Percentiles rank a stretch among this genome's conserved stretches.
These are phyloP conservation scores for Emydocephalus ijimae DNA, from an alignment of 2,113 vertebrate species.

Conservation along the genomic window DNA sequence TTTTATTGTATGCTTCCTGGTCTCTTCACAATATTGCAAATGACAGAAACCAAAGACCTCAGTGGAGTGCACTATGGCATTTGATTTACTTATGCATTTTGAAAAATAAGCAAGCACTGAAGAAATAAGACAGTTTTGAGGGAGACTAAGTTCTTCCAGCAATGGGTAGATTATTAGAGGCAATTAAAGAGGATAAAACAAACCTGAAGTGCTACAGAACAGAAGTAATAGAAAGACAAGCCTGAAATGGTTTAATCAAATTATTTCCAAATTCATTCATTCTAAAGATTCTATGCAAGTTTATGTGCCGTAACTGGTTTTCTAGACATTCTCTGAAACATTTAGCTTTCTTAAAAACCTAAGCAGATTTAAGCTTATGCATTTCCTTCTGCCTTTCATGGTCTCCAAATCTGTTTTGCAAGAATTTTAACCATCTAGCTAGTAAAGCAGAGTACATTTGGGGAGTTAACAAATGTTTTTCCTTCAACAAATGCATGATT, in stretches of 20 bases:
- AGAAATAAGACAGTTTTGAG: background rate
- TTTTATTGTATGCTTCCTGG: slow-evolving; percentile 2
- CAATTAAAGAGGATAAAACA: background rate
- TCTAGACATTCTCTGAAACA: background rate
- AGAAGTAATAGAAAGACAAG: background rate
- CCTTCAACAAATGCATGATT: background rate
- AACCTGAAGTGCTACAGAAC: background rate
- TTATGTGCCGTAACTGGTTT: background rate
- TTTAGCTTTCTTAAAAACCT: background rate
- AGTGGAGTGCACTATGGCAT: background rate
- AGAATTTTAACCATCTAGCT: background rate
- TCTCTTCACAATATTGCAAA: slow-evolving; percentile 9
- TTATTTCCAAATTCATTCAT: background rate
- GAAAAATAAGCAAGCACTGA: background rate
- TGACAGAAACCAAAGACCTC: background rate
- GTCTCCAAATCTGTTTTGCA: background rate
- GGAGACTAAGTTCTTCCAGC: background rate
- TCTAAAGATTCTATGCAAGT: background rate
- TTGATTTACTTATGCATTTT: background rate
- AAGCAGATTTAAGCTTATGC: background rate
- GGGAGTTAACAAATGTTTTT: background rate
- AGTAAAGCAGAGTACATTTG: background rate
- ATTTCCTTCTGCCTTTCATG: background rate
- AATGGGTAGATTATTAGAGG: background rate
- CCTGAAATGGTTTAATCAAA: background rate